Evolutionary conservation across 2,888 invertebrate genomes (phyloP).

Genomic region (Drosophila crucigera): DNA sequence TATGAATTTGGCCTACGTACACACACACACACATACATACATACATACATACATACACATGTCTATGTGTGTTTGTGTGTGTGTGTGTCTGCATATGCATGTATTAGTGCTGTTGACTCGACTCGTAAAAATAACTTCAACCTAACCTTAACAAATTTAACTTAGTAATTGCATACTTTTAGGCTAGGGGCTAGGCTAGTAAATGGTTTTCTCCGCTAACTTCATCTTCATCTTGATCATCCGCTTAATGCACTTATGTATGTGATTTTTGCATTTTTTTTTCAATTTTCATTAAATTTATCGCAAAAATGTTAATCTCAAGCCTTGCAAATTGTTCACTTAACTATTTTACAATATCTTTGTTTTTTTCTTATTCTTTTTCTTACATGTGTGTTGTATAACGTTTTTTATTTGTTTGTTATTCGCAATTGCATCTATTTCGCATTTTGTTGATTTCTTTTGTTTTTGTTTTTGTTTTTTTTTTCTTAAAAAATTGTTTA

Average conservation of each 20-base stretch:
- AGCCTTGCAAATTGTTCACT: conserved; percentile 39
- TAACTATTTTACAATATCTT: conserved; percentile 59
- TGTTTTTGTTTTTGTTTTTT: conserved; percentile 32
- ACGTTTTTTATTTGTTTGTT: conserved; percentile 6
- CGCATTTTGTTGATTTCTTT: conserved; percentile 23
- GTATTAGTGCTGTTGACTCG: conserved; percentile 24
- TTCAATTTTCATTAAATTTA: conserved; percentile 22
- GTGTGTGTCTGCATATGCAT: conserved; percentile 16
- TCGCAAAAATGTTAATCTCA: conserved; percentile 48
- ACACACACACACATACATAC: conserved; percentile 15
- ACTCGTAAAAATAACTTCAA: conserved; percentile 61
- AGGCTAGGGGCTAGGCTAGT: conserved; percentile 81
- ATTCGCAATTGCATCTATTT: conserved; percentile 3
- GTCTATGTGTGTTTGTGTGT: conserved; percentile 6
- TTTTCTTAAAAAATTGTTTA: conserved; percentile 58
- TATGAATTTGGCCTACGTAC: conserved; percentile 58
- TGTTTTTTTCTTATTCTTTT: conserved; percentile 15
- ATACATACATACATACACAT: neutral
- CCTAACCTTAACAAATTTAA: conserved; percentile 71
- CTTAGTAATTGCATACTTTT: conserved; percentile 80
- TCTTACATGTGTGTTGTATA: conserved; percentile 11
- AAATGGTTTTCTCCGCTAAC: conserved; percentile 58
- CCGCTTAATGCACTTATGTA: conserved; percentile 79
- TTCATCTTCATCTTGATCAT: conserved; percentile 14
- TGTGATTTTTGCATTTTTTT: conserved; percentile 21